Evolutionary conservation across 2,888 invertebrate genomes (phyloP).

Genomic region (Thysanoteuthis rhombus): DNA sequence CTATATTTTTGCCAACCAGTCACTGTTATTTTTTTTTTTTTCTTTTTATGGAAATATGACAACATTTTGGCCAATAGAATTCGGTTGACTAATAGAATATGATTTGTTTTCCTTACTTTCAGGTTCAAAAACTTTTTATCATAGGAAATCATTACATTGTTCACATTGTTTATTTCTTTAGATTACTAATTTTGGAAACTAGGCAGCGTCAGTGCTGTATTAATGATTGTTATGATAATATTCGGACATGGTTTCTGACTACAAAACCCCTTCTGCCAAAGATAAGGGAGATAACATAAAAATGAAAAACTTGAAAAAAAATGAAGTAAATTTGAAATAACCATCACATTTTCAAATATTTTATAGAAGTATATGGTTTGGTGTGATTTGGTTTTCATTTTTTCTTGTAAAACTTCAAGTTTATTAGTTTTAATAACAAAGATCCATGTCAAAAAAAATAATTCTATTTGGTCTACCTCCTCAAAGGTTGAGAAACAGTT

Average conservation of each 20-base stretch:
- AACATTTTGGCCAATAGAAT: neutral
- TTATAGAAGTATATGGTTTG: too few species aligned
- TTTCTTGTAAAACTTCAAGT: neutral
- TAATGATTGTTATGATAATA: neutral
- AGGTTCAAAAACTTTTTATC: neutral
- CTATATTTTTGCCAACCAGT: slow-evolving; percentile 1
- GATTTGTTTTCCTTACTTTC: neutral
- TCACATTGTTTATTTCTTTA: neutral
- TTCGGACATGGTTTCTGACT: neutral
- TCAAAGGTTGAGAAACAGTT: neutral
- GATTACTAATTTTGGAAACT: neutral
- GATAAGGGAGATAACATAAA: neutral
- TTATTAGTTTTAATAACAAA: neutral
- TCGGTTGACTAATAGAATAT: neutral
- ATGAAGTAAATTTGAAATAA: neutral
- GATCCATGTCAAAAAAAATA: neutral
- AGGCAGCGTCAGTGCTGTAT: too few species aligned
- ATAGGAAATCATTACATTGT: neutral
- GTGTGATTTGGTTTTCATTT: neutral
- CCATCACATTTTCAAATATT: neutral
- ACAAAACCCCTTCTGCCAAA: neutral
- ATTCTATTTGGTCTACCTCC: neutral
- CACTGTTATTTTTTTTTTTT: neutral
- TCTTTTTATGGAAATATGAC: neutral
- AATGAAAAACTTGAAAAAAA: neutral